phyloP scores from a whole-genome alignment of 2,888 invertebrate genomes.

The Lymantria dispar region DNA sequence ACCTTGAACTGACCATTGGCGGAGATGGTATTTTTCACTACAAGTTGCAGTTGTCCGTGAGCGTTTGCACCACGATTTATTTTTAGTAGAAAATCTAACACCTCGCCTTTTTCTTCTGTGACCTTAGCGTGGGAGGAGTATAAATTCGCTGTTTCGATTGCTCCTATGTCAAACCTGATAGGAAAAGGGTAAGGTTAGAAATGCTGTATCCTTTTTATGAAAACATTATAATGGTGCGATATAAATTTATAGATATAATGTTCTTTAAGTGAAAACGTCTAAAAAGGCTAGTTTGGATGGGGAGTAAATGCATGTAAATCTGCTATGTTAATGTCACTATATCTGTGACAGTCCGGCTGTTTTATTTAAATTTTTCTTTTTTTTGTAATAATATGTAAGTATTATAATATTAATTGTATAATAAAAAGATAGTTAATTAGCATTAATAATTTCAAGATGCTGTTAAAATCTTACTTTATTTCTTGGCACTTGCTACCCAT shows the following conservation, averaged over 20 bases:
- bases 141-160: slow-evolving; percentile 62
- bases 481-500: slow-evolving; percentile 78
- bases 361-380: no score
- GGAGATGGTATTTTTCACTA: slow-evolving; percentile 82
- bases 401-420: no score
- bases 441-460: no score
- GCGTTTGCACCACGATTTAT: slow-evolving; percentile 60
- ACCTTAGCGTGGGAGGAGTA: slow-evolving; percentile 81
- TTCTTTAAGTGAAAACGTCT: no score
- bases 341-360: no score
- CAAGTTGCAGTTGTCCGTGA: slow-evolving; percentile 78
- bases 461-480: slow-evolving; percentile 72
- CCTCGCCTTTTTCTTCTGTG: slow-evolving; percentile 63
- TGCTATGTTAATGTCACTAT: no score
- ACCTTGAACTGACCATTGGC: slow-evolving; percentile 85
- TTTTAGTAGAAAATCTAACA: slow-evolving; percentile 82
- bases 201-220: background rate
- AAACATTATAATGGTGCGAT: no score
- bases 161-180: slow-evolving; percentile 70
- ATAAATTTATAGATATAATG: no score
- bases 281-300: no score
- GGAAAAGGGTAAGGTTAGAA: background rate
- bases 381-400: no score
- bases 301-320: no score
- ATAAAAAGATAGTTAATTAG: no score